Evolutionary conservation across 1,140 invertebrate genomes (phyloP), one percentile per base, ranked within the genome.

Genomic region (Bombus fervidus): DNA sequence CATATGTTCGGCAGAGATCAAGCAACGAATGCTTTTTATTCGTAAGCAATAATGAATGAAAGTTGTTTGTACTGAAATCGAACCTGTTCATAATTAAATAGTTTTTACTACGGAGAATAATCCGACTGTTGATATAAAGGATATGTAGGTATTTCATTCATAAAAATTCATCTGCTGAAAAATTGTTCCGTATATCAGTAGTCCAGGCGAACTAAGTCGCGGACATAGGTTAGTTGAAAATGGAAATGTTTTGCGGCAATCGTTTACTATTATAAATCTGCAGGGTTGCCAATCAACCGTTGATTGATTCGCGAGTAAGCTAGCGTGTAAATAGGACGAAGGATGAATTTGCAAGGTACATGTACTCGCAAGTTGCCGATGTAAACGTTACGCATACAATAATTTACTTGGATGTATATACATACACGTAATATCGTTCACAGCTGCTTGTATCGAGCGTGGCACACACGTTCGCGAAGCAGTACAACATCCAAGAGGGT

Each of bases 401-500:
- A 18, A 69, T 69, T 41, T 13, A 3, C 37, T 25, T n/a, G 10
- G 3, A 13, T 8, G 43, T 75, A 57, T 66, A 31, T 62, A 62
- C 37, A 22, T 47, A 64, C 43, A 37, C 13, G n/a, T 28, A 37
- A 68, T 47, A 74, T 34, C 79, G 69, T 43, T 62, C 28, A 12
- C 28, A 81, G 53, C 25, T 43, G 68, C 6, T 37, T 79, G 47
- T 79, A 59, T 84, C 57, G 66, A 62, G 62, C n/a, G 47, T 79
- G 37, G 25, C 68, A 43, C 39, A 74, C 72, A 68, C 39, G 47
- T 39, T 37, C 57, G 72, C 62, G 76, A 34, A 71, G 41, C 66
- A 5, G 53, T 76, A 59, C 79, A 73, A 59, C 79, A 73, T 71
- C 43, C 75, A 53, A 69, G 6, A 76, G 73, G 62, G 81, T 87